Evolutionary conservation across 2,797 vertebrate species (phyloP), one percentile per base, ranked within the genome.

Genomic region (Cyprinodon diabolis): DNA sequence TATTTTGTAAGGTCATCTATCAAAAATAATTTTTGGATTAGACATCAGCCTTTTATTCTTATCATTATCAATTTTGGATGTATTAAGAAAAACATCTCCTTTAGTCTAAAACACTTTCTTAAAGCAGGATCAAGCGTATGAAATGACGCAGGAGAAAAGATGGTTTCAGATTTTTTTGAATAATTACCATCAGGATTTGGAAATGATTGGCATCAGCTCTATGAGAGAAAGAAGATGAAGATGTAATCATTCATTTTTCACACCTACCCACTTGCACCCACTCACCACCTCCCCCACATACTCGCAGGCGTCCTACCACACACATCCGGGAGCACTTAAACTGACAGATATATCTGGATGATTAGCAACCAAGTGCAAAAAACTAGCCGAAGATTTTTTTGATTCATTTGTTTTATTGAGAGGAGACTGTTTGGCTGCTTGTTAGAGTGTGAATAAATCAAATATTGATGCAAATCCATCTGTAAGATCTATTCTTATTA

Each of bases 181-280:
- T 54, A 70, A 81, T 74, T 62, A 21, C 57, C 62, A 78, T 76
- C 66, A 23, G 65, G 75, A 80, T 80, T 76, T 72, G 45, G 81
- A 86, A 69, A 66, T 83, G 81, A 84, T 78, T 71, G 69, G 78
- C 80, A 81, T 85, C 84, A 73, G 77, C 68, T 81, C 78, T 73
- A 35, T 74, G 74, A 75, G 74, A 79, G 78, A 81, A 76, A 79
- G 76, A 81, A 75, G 76, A 87, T 70, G 73, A 76, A 86, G 85
- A 87, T 78, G 80, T 55, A 81, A 87, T 84, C 79, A 84, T 65
- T 83, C 84, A 75, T 30, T 70, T 81, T 70, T 80, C 79, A 83
- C 76, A 85, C 76, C 70, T 78, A 81, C 82, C 54, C 77, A 17
- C 69, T 25, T 70, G 40, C 1, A 35, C 67, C 67, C 75, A 75